phyloP scores from a whole-genome alignment of 2,888 invertebrate genomes.

The Gortyna flavago region DNA sequence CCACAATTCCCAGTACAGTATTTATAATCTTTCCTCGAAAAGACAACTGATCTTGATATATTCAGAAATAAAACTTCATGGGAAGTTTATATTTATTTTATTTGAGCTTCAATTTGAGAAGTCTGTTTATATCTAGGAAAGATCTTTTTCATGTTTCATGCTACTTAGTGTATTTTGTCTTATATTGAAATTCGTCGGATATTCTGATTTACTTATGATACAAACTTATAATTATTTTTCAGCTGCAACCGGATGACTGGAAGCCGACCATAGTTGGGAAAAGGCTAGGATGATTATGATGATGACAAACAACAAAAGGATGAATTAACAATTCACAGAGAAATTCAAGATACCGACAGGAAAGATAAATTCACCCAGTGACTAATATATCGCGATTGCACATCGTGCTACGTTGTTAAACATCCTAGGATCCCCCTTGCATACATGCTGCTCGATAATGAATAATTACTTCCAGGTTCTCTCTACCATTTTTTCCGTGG shows the following conservation, averaged over 20 bases:
- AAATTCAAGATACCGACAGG: background rate
- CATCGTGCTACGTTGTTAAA: background rate
- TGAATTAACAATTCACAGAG: background rate
- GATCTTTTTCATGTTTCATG: background rate
- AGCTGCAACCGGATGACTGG: background rate
- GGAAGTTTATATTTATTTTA: background rate
- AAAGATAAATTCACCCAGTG: background rate
- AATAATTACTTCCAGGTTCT: background rate
- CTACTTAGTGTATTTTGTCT: background rate
- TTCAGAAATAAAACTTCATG: conserved; percentile 27
- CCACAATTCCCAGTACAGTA: conserved; percentile 16
- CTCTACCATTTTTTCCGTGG: background rate
- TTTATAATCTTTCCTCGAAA: conserved; percentile 27
- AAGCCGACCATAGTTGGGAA: background rate
- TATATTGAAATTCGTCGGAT: background rate
- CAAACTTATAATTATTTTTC: background rate
- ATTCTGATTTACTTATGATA: background rate
- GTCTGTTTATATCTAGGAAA: background rate
- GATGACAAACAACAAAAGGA: background rate
- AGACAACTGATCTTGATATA: conserved; percentile 16
- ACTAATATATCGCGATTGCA: background rate
- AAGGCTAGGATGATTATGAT: background rate
- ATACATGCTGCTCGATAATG: background rate
- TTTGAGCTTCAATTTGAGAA: conserved; percentile 14
- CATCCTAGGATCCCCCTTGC: background rate